phyloP scores from a whole-genome alignment of 2,888 invertebrate genomes.

The Andrena camellia region DNA sequence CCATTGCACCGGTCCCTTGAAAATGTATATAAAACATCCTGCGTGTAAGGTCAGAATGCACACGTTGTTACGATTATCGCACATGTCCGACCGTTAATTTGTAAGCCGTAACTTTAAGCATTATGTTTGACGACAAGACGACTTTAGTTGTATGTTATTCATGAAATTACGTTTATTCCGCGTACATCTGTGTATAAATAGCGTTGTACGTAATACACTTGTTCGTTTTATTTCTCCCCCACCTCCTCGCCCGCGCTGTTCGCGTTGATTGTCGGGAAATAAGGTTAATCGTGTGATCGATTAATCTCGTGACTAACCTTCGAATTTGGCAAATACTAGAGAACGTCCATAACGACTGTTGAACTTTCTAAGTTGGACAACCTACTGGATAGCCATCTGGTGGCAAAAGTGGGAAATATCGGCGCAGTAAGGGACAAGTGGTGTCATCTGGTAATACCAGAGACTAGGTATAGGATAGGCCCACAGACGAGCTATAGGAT shows the following conservation, averaged over 20 bases:
- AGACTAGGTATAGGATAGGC: too few relatives aligned
- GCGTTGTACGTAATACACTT: conserved; percentile 40
- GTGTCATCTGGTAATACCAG: too few relatives aligned
- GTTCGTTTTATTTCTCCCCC: conserved; percentile 2
- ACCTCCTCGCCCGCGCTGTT: neutral
- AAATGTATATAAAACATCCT: conserved; percentile 71
- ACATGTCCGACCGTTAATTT: conserved; percentile 66
- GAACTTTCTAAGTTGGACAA: too few relatives aligned
- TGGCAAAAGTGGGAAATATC: too few relatives aligned
- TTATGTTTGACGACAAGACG: conserved; percentile 67
- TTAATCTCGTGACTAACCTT: too few relatives aligned
- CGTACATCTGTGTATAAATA: conserved; percentile 63
- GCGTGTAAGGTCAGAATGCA: conserved; percentile 57
- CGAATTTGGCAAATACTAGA: too few relatives aligned
- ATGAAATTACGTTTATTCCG: conserved; percentile 55
- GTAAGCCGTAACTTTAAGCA: conserved; percentile 70
- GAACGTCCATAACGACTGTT: too few relatives aligned
- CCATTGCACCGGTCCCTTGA: conserved; percentile 61
- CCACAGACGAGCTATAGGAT: too few relatives aligned
- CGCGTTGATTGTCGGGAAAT: neutral
- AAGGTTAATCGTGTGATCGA: too few relatives aligned
- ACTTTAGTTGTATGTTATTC: conserved; percentile 50
- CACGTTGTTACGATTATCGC: conserved; percentile 66
- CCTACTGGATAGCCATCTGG: too few relatives aligned
- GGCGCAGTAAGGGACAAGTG: too few relatives aligned